Evolutionary conservation across 53 echinoderm and acorn worm species (phyloP), one percentile per base, ranked within the genome.

Genomic region (Holothuria leucospilota): DNA sequence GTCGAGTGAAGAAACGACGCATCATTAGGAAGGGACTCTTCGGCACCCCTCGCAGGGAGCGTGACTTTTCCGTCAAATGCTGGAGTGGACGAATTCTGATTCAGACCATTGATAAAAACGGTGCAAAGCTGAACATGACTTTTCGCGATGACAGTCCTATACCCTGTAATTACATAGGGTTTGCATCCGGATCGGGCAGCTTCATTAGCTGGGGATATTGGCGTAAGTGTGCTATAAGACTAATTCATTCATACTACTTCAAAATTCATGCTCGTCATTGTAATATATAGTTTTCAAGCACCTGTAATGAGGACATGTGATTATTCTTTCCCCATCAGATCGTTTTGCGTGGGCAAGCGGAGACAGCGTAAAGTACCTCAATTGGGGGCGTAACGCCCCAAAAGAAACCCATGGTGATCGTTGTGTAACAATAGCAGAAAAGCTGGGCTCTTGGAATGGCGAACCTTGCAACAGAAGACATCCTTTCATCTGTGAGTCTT

Each of bases 151-250:
- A 52, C 10, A 42, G 26, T 21, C 75, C 75, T 15, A 52, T 75
- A 51, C 51, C 51, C 2, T 75, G 75, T 75, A 75, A 75, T 13
- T 51, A 49, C 53, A 51, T 75, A 15, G 51, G 75, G 39, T 75
- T 75, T 75, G 75, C 75, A 18, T 75, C 75, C 15, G 75, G 75
- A 12, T 75, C 75, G 4, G 51, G 25, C 25, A 49, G 26, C 23
- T 42, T 25, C 75, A 75, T 75, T 28, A 20, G 25, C 13, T 75
- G 75, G 75, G 25, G 2, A 26, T 75, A 75, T 27, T 75, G 75
- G 75, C 46, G 75, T 75, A 49, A 75, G 75, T 52, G 20, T 4
- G 1, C 20, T 34, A 3, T 34, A 34, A 34, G 34, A 34, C 34
- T 11, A 46, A 46, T 46, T 46, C 46, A 46, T 46, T 46, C 46